phyloP scores from a whole-genome alignment of 2,113 vertebrate genomes.

The Campylorhamphus procurvoides region DNA sequence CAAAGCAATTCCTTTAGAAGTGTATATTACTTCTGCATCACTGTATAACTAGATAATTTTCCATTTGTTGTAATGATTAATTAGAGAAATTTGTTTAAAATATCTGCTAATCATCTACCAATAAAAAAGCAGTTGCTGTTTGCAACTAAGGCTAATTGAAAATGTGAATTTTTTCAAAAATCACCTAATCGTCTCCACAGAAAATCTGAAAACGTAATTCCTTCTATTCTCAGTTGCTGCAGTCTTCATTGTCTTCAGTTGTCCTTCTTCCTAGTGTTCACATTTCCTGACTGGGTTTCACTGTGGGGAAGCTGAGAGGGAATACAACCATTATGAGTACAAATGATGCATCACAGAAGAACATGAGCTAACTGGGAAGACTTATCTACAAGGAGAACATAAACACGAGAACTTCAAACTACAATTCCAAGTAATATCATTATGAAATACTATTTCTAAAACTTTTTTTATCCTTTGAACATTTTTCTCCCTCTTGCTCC shows the following conservation, averaged over 20 bases:
- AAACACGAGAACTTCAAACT: not conserved
- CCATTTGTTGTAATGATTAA: constrained; percentile 55
- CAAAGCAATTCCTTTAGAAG: constrained; percentile 56
- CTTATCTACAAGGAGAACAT: not conserved
- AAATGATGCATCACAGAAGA: not conserved
- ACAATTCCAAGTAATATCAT: not conserved
- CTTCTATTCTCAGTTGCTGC: not conserved
- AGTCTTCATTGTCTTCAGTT: not conserved
- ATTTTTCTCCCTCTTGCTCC: not conserved
- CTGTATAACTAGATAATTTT: constrained; percentile 48
- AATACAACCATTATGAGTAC: not conserved
- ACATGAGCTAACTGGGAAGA: not conserved
- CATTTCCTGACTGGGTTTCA: not conserved
- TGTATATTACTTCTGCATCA: constrained; percentile 17
- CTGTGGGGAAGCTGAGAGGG: fast-evolving
- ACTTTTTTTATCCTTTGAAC: not conserved
- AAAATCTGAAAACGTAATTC: not conserved
- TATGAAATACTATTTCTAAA: not conserved
- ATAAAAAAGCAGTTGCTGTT: not conserved
- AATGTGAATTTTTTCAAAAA: not conserved
- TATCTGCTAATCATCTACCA: not conserved
- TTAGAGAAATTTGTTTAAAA: constrained; percentile 44
- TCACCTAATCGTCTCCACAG: not conserved
- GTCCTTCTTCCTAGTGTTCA: not conserved
- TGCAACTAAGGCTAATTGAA: not conserved